Evolutionary conservation across 1,140 invertebrate genomes (phyloP).

Genomic region (Gonioctena quinquepunctata): DNA sequence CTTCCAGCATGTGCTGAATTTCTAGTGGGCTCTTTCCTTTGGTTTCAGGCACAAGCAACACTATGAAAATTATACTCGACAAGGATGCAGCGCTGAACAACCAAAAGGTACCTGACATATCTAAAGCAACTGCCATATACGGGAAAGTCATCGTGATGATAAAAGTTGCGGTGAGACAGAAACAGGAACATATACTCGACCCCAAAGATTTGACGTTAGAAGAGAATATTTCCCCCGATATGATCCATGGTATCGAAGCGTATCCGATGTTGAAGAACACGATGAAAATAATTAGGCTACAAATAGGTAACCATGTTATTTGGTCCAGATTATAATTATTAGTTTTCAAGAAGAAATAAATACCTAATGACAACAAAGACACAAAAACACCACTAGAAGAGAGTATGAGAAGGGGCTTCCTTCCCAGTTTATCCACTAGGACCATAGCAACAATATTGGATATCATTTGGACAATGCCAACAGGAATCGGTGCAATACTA

Average conservation of each 20-base stretch:
- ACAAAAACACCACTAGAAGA: conserved; percentile 23
- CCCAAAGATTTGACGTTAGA: conserved; percentile 73
- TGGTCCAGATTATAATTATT: conserved; percentile 17
- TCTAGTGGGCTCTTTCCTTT: conserved; percentile 37
- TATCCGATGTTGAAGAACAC: conserved; percentile 60
- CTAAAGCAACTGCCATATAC: conserved; percentile 62
- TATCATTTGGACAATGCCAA: conserved; percentile 25
- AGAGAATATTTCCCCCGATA: conserved; percentile 82
- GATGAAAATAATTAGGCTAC: conserved; percentile 39
- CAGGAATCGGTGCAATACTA: conserved; percentile 22
- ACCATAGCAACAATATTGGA: conserved; percentile 16
- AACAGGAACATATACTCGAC: conserved; percentile 71
- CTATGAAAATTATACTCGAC: conserved; percentile 58
- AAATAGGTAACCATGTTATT: conserved; percentile 41
- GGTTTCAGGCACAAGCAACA: conserved; percentile 57
- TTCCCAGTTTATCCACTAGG: conserved; percentile 50
- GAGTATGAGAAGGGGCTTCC: conserved; percentile 41
- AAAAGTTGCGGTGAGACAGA: conserved; percentile 79
- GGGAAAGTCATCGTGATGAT: conserved; percentile 76
- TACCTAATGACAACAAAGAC: conserved; percentile 20
- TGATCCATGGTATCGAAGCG: conserved; percentile 81
- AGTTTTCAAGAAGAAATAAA: conserved; percentile 30
- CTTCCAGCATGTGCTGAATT: conserved; percentile 50
- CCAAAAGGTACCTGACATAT: conserved; percentile 74
- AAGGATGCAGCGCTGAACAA: conserved; percentile 74